Conservation (phyloP, 2,888 invertebrate genomes). For the Pheosia gnoma region DNA sequence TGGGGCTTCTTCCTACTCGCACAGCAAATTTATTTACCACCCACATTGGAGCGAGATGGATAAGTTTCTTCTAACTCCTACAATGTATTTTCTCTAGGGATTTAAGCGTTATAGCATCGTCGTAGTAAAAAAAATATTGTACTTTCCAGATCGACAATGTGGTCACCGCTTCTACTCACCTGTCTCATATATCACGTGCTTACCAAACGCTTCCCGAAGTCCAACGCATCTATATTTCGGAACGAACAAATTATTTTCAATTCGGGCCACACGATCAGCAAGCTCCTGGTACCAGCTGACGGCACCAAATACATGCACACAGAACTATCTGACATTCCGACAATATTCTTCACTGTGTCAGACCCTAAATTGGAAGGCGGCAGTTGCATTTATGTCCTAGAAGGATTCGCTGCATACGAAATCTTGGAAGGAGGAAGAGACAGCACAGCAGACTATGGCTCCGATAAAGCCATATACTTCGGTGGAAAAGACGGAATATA, state of each 20-base stretch:
- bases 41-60: too few relatives aligned
- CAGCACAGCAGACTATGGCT: constrained; percentile 60
- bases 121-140: neutral
- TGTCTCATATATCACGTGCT: neutral
- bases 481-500: constrained; percentile 64
- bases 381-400: constrained; percentile 66
- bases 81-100: too few relatives aligned
- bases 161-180: neutral
- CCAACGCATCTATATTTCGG: constrained; percentile 44
- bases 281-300: constrained; percentile 58
- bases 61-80: too few relatives aligned
- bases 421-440: constrained; percentile 67
- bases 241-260: constrained; percentile 62
- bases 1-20: too few relatives aligned
- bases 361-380: constrained; percentile 61
- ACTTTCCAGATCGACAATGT: constrained; percentile 3
- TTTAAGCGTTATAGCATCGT: neutral
- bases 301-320: constrained; percentile 49
- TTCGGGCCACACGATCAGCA: constrained; percentile 61
- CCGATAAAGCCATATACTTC: constrained; percentile 55
- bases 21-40: too few relatives aligned
- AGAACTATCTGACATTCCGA: constrained; percentile 56
- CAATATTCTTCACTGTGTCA: constrained; percentile 63
- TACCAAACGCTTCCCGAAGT: neutral
- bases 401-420: constrained; percentile 68